These are phyloP conservation scores for Saccostrea cuccullata DNA, from an alignment of 1,140 invertebrate genomes.

Conservation along the genomic window DNA sequence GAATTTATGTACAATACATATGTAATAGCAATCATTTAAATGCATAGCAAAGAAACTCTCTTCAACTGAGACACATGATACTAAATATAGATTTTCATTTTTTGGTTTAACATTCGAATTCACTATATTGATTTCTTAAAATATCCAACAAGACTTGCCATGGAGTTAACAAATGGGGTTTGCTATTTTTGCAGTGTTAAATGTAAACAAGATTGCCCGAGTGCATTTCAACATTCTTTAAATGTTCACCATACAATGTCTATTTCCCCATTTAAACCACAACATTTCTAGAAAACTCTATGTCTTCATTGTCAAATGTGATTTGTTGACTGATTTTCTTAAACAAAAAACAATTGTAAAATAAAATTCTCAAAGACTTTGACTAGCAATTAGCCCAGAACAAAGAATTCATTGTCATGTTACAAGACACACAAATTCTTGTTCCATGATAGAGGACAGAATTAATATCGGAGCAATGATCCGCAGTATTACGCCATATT, in stretches of 20 bases:
- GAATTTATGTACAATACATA: neutral
- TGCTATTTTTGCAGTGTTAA: neutral
- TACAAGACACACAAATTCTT: neutral
- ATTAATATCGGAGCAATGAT: neutral
- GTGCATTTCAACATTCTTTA: constrained; percentile 8
- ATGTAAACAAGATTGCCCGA: neutral
- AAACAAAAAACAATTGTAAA: neutral
- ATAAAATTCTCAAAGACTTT: neutral
- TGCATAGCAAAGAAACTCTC: neutral
- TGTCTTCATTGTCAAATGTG: neutral
- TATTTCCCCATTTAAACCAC: neutral
- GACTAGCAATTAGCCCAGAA: neutral
- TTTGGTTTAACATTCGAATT: neutral
- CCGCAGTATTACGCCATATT: neutral
- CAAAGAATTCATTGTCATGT: neutral
- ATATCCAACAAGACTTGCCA: neutral
- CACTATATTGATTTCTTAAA: neutral
- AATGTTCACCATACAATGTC: neutral
- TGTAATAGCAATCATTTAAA: neutral
- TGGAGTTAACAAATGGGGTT: neutral
- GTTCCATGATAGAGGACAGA: neutral
- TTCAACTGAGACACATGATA: too few relatives aligned
- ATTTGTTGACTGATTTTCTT: too few relatives aligned
- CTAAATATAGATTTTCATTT: too few relatives aligned
- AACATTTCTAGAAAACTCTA: constrained; percentile 14